phyloP scores from a whole-genome alignment of 2,113 vertebrate genomes.

The Calidris pygmaea region DNA sequence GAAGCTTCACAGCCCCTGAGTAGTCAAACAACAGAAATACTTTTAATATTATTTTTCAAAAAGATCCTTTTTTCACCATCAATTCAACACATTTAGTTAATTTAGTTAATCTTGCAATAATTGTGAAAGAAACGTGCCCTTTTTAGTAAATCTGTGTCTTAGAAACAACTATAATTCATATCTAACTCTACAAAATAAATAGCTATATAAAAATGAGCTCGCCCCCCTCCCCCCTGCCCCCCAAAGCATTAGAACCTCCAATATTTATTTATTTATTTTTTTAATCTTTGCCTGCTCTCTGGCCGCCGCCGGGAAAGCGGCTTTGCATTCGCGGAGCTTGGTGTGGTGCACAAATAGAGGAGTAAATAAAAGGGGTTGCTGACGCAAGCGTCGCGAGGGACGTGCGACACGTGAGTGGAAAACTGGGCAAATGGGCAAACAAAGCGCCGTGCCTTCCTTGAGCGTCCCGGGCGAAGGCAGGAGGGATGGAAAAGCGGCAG shows the following conservation, averaged over 20 bases:
- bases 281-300: conserved; percentile 30
- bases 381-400: conserved; percentile 45
- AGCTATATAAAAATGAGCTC: not conserved
- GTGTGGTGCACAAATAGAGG: conserved; percentile 54
- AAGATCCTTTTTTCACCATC: not conserved
- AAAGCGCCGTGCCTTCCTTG: not conserved
- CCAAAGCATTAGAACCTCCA: not conserved
- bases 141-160: not conserved
- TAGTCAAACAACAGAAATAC: not conserved
- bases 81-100: not conserved
- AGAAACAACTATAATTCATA: not conserved
- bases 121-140: not conserved
- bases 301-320: conserved; percentile 30
- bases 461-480: not conserved
- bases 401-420: conserved; percentile 3
- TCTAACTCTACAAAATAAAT: not conserved
- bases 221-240: accelerated
- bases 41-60: not conserved
- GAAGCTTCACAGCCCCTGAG: not conserved
- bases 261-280: not conserved
- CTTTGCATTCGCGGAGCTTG: not conserved
- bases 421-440: conserved; percentile 55
- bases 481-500: conserved; percentile 22
- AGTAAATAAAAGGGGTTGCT: conserved; percentile 72
- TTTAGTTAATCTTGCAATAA: not conserved